phyloP scores from a whole-genome alignment of 2,888 invertebrate genomes.

The Adineta ricciae region DNA sequence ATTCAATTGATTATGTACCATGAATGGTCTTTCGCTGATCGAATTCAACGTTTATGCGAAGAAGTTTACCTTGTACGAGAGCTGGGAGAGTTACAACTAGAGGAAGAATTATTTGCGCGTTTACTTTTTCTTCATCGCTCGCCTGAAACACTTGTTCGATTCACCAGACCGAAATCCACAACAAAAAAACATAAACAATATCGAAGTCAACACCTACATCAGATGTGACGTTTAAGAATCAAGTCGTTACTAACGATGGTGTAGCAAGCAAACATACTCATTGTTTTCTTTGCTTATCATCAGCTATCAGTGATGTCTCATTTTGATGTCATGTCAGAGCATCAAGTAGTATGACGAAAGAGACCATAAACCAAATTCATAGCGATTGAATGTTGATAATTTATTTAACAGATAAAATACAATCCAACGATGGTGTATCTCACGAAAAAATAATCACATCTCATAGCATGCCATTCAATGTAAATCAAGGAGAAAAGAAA shows the following conservation, averaged over 20 bases:
- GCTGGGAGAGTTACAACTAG: constrained; percentile 76
- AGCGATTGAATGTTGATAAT: neutral
- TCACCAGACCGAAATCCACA: neutral
- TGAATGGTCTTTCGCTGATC: constrained; percentile 57
- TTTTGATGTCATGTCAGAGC: no score
- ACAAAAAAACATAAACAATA: no score
- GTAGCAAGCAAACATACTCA: no score
- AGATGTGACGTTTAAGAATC: no score
- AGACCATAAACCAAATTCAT: no score
- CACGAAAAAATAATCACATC: neutral
- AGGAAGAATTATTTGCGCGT: constrained; percentile 95
- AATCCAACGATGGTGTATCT: neutral
- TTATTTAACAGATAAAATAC: neutral
- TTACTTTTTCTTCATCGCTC: constrained; percentile 84
- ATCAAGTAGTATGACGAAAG: no score
- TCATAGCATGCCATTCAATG: neutral
- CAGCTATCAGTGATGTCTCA: no score
- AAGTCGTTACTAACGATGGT: no score
- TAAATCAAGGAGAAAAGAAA: neutral
- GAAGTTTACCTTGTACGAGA: constrained; percentile 70
- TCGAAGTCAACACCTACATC: no score
- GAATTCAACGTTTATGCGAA: constrained; percentile 54
- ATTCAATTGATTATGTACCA: constrained; percentile 51
- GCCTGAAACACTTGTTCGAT: constrained; percentile 30
- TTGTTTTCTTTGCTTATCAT: no score